Evolutionary conservation across 2,113 vertebrate species (phyloP).

Genomic region (Piliocolobus tephrosceles): DNA sequence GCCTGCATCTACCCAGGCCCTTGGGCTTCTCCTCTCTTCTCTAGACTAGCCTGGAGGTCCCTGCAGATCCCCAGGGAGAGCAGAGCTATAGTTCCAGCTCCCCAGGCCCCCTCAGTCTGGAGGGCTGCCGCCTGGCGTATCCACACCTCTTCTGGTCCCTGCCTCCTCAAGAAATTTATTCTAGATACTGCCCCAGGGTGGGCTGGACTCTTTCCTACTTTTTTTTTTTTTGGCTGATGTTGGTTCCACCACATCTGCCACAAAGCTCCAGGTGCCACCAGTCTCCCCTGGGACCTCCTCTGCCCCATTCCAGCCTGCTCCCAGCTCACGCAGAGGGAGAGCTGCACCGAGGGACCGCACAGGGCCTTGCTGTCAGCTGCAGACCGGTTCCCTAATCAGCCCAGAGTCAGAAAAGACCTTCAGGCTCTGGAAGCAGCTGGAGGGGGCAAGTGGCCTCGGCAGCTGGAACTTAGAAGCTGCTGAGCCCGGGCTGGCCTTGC

Average conservation of each 20-base stretch:
- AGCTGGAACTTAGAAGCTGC: neutral
- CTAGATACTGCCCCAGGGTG: constrained; percentile 61
- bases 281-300: constrained; percentile 62
- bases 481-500: constrained; percentile 10
- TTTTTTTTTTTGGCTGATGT: constrained; percentile 74
- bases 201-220: constrained; percentile 71
- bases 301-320: neutral
- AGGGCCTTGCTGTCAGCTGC: neutral
- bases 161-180: constrained; percentile 42
- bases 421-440: neutral
- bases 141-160: constrained; percentile 73
- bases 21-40: neutral
- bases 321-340: constrained; percentile 39
- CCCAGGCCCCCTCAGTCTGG: neutral
- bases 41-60: neutral
- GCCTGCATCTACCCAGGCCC: neutral
- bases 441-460: neutral
- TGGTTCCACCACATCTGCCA: constrained; percentile 50
- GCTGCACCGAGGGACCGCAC: constrained; percentile 17
- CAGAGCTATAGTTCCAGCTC: neutral
- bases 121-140: neutral
- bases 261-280: constrained; percentile 55
- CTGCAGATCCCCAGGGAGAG: neutral
- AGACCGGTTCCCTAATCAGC: neutral
- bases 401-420: neutral